These are phyloP conservation scores for Chaetoderma sp. DNA, from an alignment of 2,888 invertebrate genomes.

Conservation along the genomic window DNA sequence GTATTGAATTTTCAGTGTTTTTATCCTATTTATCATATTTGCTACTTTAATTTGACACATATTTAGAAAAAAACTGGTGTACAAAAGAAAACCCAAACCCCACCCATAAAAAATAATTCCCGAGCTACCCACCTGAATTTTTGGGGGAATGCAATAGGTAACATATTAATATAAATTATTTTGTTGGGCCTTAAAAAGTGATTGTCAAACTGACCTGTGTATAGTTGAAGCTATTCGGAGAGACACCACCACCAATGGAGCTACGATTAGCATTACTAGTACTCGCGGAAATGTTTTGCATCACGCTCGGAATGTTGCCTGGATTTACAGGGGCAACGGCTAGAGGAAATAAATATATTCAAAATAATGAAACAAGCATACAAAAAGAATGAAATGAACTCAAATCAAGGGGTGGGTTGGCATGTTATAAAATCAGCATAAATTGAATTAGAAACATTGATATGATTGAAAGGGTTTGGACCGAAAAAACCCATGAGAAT, in stretches of 20 bases:
- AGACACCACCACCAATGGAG: constrained; percentile 79
- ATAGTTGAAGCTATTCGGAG: constrained; percentile 76
- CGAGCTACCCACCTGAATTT: neutral
- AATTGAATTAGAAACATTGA: too few species aligned
- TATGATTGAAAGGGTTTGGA: too few species aligned
- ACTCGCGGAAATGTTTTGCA: constrained; percentile 50
- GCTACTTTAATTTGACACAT: too few species aligned
- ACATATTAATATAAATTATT: too few species aligned
- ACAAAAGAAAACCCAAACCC: neutral
- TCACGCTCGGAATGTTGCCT: constrained; percentile 66
- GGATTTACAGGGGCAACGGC: constrained; percentile 67
- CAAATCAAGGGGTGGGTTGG: neutral
- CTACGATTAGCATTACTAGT: constrained; percentile 62
- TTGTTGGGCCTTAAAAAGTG: too few species aligned
- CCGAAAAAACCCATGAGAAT: too few species aligned
- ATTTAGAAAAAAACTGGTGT: too few species aligned
- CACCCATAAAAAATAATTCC: neutral
- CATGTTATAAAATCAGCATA: too few species aligned
- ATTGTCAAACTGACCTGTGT: constrained; percentile 38
- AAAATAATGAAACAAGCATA: neutral
- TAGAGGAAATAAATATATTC: constrained; percentile 21
- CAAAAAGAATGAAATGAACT: neutral
- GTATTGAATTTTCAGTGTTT: too few species aligned
- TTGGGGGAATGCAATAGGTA: too few species aligned
- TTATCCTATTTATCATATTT: too few species aligned